Conservation (phyloP, 2,888 invertebrate species). For the Ectemnius continuus region DNA sequence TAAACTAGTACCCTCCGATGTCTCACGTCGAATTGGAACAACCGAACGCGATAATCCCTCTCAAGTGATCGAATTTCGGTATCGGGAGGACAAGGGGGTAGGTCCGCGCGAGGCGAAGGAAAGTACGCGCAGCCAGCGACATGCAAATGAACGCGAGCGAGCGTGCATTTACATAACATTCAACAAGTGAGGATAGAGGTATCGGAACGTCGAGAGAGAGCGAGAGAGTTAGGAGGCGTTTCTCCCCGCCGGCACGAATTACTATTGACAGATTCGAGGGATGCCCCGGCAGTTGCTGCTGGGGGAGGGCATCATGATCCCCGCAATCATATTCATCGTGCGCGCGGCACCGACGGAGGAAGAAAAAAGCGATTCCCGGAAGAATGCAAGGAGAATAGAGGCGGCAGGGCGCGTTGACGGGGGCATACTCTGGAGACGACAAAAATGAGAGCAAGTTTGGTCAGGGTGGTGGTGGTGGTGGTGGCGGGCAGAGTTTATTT, state of each 20-base stretch:
- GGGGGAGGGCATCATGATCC: background rate
- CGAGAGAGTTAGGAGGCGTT: background rate
- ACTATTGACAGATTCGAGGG: background rate
- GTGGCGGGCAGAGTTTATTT: slow-evolving; percentile 59
- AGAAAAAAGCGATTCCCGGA: background rate
- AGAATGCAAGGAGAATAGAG: background rate
- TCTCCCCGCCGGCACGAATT: background rate
- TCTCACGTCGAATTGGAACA: too few species aligned
- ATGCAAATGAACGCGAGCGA: slow-evolving; percentile 30
- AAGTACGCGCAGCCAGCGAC: background rate
- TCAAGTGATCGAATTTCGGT: too few species aligned
- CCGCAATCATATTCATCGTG: background rate
- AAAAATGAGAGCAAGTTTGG: background rate
- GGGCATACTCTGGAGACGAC: background rate
- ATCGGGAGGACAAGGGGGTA: too few species aligned
- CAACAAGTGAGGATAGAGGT: slow-evolving; percentile 47
- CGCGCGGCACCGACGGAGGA: background rate
- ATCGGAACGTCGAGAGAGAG: slow-evolving; percentile 3
- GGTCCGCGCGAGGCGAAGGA: slow-evolving; percentile 3
- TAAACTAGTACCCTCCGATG: too few species aligned
- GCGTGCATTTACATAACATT: slow-evolving; percentile 40
- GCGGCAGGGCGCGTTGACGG: background rate
- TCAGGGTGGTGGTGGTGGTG: slow-evolving; percentile 9
- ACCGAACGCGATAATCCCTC: too few species aligned
- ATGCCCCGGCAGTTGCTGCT: background rate